Evolutionary conservation across 2,888 invertebrate genomes (phyloP).

Genomic region (Parnassius smintheus): DNA sequence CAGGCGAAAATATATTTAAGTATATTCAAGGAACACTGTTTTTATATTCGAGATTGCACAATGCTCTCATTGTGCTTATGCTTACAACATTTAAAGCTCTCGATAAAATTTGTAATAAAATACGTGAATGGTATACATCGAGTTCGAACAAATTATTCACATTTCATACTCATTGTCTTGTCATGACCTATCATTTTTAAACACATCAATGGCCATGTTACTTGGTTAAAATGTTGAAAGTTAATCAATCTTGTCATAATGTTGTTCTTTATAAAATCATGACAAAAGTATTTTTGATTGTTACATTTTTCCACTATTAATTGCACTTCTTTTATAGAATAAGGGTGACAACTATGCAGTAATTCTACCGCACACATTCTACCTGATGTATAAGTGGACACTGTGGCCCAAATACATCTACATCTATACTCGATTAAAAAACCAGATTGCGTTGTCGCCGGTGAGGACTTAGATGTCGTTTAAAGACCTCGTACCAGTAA

Average conservation of each 20-base stretch:
- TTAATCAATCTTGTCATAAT: constrained; percentile 66
- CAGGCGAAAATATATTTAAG: constrained; percentile 53
- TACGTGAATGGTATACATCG: constrained; percentile 38
- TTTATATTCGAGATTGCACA: constrained; percentile 26
- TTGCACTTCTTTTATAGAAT: too few species aligned
- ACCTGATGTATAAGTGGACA: too few species aligned
- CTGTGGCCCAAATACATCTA: too few species aligned
- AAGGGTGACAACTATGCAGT: too few species aligned
- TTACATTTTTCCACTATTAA: not conserved
- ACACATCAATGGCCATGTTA: constrained; percentile 55
- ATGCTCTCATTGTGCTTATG: constrained; percentile 21
- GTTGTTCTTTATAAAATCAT: constrained; percentile 54
- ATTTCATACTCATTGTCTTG: constrained; percentile 60
- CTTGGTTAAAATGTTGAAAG: constrained; percentile 54
- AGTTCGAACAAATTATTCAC: constrained; percentile 53
- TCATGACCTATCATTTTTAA: constrained; percentile 60
- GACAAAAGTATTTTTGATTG: constrained; percentile 39
- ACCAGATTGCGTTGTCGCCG: too few species aligned
- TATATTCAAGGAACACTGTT: constrained; percentile 29
- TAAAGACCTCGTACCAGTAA: too few species aligned
- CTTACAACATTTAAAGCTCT: constrained; percentile 19
- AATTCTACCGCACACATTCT: too few species aligned
- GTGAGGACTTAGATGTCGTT: too few species aligned
- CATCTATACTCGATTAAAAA: too few species aligned
- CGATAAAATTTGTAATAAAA: constrained; percentile 31